Evolutionary conservation across 2,888 invertebrate species (phyloP).

Genomic region (Ichneumoninae sp.): DNA sequence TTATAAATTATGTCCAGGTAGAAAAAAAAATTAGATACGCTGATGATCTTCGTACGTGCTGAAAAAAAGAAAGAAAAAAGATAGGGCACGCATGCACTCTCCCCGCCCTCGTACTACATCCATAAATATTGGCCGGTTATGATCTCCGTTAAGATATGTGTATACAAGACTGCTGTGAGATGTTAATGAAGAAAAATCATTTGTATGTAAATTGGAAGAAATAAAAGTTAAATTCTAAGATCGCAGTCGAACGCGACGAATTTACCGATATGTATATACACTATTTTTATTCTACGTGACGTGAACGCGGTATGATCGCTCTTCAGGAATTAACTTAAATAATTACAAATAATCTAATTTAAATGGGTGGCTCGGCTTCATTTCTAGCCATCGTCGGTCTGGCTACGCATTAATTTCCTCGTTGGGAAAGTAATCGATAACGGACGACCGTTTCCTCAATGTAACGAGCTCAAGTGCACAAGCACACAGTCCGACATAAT

Average conservation of each 20-base stretch:
- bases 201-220: constrained; percentile 76
- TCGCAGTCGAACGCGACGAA: constrained; percentile 33
- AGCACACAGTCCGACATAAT: neutral
- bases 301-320: neutral
- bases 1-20: constrained; percentile 52
- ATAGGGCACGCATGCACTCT: constrained; percentile 4
- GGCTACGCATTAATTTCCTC: neutral
- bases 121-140: constrained; percentile 62
- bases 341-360: neutral
- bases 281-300: neutral
- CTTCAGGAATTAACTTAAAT: neutral
- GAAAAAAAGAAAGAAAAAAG: neutral
- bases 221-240: constrained; percentile 73
- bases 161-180: constrained; percentile 78
- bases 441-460: neutral
- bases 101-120: constrained; percentile 19
- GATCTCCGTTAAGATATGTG: constrained; percentile 69
- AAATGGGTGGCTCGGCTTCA: neutral
- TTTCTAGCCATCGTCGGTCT: neutral
- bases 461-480: neutral
- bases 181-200: constrained; percentile 72
- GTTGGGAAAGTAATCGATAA: neutral
- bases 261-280: neutral
- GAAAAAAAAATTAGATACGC: constrained; percentile 37
- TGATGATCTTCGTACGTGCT: constrained; percentile 29